These are phyloP conservation scores for Grapholita molesta DNA, from an alignment of 1,140 invertebrate species.

Conservation along the genomic window DNA sequence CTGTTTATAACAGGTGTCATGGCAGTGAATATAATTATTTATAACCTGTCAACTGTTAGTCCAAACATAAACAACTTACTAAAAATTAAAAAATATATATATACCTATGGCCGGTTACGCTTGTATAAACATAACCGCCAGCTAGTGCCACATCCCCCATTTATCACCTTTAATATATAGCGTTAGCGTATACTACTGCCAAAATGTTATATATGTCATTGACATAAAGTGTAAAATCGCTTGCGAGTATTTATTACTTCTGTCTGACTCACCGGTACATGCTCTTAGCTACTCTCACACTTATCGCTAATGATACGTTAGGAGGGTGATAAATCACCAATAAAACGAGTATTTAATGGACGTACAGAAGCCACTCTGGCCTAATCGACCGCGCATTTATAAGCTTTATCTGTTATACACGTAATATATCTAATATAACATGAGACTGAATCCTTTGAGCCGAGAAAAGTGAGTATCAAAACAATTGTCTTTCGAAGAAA, in stretches of 20 bases:
- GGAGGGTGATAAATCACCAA: constrained; percentile 1
- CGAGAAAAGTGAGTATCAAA: neutral
- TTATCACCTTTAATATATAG: neutral
- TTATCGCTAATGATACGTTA: constrained; percentile 12
- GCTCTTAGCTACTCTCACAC: neutral
- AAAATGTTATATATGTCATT: neutral
- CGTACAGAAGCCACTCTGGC: neutral
- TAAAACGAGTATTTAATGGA: constrained; percentile 9
- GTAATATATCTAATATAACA: neutral
- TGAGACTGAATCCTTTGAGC: neutral
- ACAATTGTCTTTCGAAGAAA: too few relatives aligned
- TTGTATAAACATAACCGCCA: neutral
- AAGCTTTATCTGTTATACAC: neutral
- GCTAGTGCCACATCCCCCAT: neutral
- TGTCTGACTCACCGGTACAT: neutral
- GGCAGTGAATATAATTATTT: neutral
- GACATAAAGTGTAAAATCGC: neutral
- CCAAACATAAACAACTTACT: neutral
- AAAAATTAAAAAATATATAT: neutral
- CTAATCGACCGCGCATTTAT: neutral
- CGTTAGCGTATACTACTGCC: neutral
- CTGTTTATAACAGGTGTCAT: neutral
- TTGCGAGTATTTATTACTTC: neutral
- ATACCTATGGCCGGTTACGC: neutral
- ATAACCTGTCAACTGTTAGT: neutral